Conservation (phyloP, 2,888 invertebrate species). For the Pegoplata infirma region DNA sequence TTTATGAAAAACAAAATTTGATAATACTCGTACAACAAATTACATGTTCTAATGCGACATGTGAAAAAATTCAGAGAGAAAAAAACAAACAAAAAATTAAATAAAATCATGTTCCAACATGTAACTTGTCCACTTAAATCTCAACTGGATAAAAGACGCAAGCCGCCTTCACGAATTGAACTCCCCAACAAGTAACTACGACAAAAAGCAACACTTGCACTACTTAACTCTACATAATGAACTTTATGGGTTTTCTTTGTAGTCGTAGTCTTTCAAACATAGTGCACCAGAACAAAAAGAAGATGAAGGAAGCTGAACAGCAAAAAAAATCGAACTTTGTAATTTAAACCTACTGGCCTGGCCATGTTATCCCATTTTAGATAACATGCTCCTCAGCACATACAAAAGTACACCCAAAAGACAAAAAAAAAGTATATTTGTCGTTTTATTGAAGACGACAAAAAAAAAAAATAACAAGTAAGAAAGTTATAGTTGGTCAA, state of each 20-base stretch:
- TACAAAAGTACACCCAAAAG: conserved; percentile 2
- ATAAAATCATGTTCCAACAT: conserved; percentile 50
- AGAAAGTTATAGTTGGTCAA: too few relatives aligned
- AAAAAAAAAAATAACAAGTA: conserved; percentile 1
- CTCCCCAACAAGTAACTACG: conserved; percentile 50
- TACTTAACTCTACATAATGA: conserved; percentile 56
- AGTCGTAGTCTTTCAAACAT: conserved; percentile 49
- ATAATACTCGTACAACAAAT: too few relatives aligned
- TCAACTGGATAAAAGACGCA: conserved; percentile 54
- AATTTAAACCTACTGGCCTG: conserved; percentile 62
- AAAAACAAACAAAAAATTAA: conserved; percentile 1
- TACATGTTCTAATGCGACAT: conserved; percentile 48
- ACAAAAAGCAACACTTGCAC: conserved; percentile 58
- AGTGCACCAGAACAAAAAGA: conserved; percentile 37
- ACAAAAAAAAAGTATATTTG: conserved; percentile 52
- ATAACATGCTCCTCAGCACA: conserved; percentile 49
- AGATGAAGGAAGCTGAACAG: conserved; percentile 2
- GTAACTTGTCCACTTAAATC: conserved; percentile 63
- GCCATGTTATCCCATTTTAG: conserved; percentile 61
- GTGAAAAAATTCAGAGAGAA: conserved; percentile 27
- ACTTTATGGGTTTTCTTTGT: conserved; percentile 47
- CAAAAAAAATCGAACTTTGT: conserved; percentile 42
- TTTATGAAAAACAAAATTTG: too few relatives aligned
- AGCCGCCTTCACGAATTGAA: conserved; percentile 62
- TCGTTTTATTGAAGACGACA: conserved; percentile 51